Conservation (phyloP, 2,888 invertebrate species). For the Allophyes oxyacanthae region DNA sequence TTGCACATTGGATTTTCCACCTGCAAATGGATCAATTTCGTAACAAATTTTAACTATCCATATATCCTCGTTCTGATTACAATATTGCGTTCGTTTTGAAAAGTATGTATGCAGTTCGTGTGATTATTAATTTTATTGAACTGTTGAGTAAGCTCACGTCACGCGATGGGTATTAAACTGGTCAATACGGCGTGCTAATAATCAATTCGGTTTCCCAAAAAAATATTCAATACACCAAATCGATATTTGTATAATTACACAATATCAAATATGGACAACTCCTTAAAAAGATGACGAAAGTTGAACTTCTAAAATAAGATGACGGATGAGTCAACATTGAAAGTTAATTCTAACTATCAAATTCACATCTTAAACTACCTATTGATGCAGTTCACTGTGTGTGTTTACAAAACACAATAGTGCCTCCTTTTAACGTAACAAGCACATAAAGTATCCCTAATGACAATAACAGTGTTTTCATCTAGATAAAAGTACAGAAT, state of each 20-base stretch:
- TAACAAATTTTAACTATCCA: conserved; percentile 24
- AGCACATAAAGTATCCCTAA: conserved; percentile 8
- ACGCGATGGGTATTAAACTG: too few relatives aligned
- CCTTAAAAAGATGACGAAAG: conserved; percentile 30
- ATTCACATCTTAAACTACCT: background rate
- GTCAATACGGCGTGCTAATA: too few relatives aligned
- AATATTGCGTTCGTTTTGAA: conserved; percentile 13
- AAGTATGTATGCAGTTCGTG: conserved; percentile 2
- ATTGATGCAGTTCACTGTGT: background rate
- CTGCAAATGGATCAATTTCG: conserved; percentile 19
- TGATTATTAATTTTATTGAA: too few relatives aligned
- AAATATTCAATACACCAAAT: conserved; percentile 2
- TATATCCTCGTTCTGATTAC: conserved; percentile 29
- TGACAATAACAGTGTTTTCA: conserved; percentile 40
- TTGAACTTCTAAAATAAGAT: conserved; percentile 8
- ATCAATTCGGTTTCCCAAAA: background rate
- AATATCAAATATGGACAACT: conserved; percentile 12
- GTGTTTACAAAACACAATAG: conserved; percentile 21
- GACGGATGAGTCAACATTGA: conserved; percentile 25
- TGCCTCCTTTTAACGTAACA: conserved; percentile 18
- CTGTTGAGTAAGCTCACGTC: too few relatives aligned
- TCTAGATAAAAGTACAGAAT: conserved; percentile 35
- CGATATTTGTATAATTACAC: background rate
- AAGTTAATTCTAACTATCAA: conserved; percentile 30
- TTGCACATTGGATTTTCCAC: conserved; percentile 41